Conservation (phyloP, 2,888 invertebrate species). For the Torymus aiolomorphi region DNA sequence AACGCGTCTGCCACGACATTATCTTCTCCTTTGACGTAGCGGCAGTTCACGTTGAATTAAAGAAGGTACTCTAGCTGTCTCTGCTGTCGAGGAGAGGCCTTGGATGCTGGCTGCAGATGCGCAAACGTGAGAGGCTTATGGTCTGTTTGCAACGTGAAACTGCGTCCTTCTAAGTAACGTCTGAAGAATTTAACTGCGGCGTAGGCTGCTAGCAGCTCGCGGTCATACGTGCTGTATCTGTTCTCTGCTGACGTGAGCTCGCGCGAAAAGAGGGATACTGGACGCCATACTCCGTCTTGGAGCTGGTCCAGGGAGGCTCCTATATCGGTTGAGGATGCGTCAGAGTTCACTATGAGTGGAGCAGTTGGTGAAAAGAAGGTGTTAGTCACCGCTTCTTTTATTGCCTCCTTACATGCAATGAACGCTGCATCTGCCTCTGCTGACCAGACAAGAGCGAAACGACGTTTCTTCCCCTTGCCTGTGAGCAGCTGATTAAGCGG, state of each 20-base stretch:
- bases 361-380: too few species aligned
- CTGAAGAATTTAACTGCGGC: constrained; percentile 7
- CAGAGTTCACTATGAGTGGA: too few species aligned
- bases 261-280: neutral
- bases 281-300: neutral
- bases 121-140: constrained; percentile 17
- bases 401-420: too few species aligned
- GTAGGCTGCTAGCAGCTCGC: neutral
- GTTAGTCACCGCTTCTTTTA: too few species aligned
- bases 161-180: constrained; percentile 1
- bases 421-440: too few species aligned
- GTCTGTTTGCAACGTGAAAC: constrained; percentile 2
- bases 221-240: constrained; percentile 12
- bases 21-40: neutral
- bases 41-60: constrained; percentile 5
- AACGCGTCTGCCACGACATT: neutral
- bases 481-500: too few species aligned
- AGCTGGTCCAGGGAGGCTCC: neutral
- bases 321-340: neutral
- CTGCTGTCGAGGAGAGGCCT: constrained; percentile 25
- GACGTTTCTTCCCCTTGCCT: too few species aligned
- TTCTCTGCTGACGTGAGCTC: too few species aligned
- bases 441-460: too few species aligned
- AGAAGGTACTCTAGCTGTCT: constrained; percentile 8
- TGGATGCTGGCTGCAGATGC: neutral